Conservation (phyloP, 1,140 invertebrate species). For the Coelopa frigida region DNA sequence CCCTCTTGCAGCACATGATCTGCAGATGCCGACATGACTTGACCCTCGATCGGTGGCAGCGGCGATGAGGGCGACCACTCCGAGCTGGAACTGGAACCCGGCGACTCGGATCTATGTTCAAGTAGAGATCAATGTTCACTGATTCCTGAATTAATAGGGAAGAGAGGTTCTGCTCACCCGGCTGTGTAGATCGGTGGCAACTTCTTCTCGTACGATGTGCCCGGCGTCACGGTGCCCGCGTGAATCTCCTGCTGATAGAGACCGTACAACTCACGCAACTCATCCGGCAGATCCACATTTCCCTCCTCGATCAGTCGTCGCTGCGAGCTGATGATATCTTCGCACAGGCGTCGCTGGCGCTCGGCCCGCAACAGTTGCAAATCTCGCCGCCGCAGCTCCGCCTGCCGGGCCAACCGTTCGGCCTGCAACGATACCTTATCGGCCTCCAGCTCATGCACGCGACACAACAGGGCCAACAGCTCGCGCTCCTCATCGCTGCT, state of each 20-base stretch:
- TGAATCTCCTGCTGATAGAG: slow-evolving; percentile 82
- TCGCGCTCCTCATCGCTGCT: slow-evolving; percentile 82
- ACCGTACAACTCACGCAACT: slow-evolving; percentile 75
- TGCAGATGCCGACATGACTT: slow-evolving; percentile 6
- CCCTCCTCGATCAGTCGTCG: slow-evolving; percentile 74
- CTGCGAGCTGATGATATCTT: slow-evolving; percentile 86
- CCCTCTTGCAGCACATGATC: slow-evolving; percentile 15
- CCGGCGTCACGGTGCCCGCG: slow-evolving; percentile 49
- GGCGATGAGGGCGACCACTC: slow-evolving; percentile 43
- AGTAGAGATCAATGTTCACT: not conserved
- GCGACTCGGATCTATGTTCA: slow-evolving; percentile 35
- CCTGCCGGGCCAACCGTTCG: slow-evolving; percentile 72
- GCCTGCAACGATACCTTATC: slow-evolving; percentile 87
- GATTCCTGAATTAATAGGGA: not conserved
- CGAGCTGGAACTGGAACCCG: slow-evolving; percentile 41
- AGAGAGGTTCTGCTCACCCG: slow-evolving; percentile 23
- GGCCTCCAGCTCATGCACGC: slow-evolving; percentile 85
- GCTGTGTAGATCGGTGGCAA: slow-evolving; percentile 42
- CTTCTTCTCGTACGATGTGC: slow-evolving; percentile 36
- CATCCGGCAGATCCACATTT: slow-evolving; percentile 60
- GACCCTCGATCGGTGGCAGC: slow-evolving; percentile 31
- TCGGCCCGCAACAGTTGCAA: slow-evolving; percentile 75
- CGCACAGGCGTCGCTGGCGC: slow-evolving; percentile 74
- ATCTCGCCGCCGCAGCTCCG: slow-evolving; percentile 76
- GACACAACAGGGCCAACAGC: slow-evolving; percentile 69